Percentiles rank a stretch among this genome's conserved stretches.
phyloP scores from a whole-genome alignment of 2,888 invertebrate species.

The Ptychoptera albimana region DNA sequence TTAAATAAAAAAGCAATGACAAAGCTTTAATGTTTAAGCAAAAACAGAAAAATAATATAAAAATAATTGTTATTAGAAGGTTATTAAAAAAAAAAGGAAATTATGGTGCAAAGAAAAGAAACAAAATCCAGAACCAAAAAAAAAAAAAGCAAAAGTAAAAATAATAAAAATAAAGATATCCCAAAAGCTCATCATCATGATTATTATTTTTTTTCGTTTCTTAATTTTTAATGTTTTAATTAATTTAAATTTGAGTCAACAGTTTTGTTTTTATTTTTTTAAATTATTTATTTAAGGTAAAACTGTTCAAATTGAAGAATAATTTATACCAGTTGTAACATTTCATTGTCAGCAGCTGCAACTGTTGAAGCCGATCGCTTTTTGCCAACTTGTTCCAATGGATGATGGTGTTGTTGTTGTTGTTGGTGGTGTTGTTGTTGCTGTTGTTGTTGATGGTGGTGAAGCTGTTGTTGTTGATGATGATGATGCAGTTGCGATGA shows the following conservation, averaged over 20 bases:
- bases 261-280: too few relatives aligned
- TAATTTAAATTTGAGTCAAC: too few relatives aligned
- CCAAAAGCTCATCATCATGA: background rate
- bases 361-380: slow-evolving; percentile 43
- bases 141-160: slow-evolving; percentile 1
- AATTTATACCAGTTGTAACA: slow-evolving; percentile 73
- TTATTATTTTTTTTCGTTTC: background rate
- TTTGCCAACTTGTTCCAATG: slow-evolving; percentile 76
- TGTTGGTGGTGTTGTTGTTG: too few relatives aligned
- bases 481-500: slow-evolving; percentile 3
- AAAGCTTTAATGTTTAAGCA: too few relatives aligned
- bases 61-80: too few relatives aligned
- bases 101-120: too few relatives aligned
- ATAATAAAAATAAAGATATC: slow-evolving; percentile 3
- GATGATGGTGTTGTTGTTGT: slow-evolving; percentile 25
- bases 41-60: too few relatives aligned
- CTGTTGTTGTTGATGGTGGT: slow-evolving; percentile 29
- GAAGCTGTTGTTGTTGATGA: slow-evolving; percentile 36
- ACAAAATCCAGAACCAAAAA: background rate
- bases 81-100: too few relatives aligned
- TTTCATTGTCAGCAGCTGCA: slow-evolving; percentile 64
- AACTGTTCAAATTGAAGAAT: too few relatives aligned
- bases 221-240: too few relatives aligned
- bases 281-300: slow-evolving; percentile 22
- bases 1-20: too few relatives aligned